These are phyloP conservation scores for Pristionchus fissidentatus DNA, from an alignment of 2,888 invertebrate species.

Conservation along the genomic window DNA sequence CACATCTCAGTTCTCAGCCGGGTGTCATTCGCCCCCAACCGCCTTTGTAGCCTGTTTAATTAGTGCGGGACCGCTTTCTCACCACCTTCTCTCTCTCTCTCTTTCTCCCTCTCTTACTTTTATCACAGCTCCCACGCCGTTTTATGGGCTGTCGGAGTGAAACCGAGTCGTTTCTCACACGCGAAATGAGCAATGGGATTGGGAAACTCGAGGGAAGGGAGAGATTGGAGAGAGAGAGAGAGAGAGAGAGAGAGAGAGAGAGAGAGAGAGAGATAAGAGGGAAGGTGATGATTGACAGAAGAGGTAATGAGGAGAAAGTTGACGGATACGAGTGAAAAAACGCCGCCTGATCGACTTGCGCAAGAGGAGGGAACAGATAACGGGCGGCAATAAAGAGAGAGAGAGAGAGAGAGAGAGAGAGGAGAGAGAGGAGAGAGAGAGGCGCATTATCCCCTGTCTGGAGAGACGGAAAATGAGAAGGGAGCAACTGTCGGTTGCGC, in stretches of 20 bases:
- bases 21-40: neutral
- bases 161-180: conserved; percentile 31
- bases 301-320: conserved; percentile 36
- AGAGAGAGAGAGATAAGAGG: conserved; percentile 6
- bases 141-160: conserved; percentile 18
- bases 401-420: no score
- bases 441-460: no score
- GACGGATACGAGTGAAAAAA: conserved; percentile 22
- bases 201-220: neutral
- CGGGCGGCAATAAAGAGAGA: no score
- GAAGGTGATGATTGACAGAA: conserved; percentile 18
- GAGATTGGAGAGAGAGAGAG: neutral
- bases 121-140: conserved; percentile 27
- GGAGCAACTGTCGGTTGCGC: no score
- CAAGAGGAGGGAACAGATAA: no score
- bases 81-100: no score
- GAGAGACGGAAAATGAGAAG: no score
- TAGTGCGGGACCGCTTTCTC: neutral
- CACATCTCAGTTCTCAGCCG: no score
- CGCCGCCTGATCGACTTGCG: no score
- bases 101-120: neutral
- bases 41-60: neutral
- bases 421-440: no score
- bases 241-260: neutral
- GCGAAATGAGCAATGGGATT: conserved; percentile 37